Evolutionary conservation across 2,888 invertebrate genomes (phyloP).

Genomic region (Fragum sueziense): DNA sequence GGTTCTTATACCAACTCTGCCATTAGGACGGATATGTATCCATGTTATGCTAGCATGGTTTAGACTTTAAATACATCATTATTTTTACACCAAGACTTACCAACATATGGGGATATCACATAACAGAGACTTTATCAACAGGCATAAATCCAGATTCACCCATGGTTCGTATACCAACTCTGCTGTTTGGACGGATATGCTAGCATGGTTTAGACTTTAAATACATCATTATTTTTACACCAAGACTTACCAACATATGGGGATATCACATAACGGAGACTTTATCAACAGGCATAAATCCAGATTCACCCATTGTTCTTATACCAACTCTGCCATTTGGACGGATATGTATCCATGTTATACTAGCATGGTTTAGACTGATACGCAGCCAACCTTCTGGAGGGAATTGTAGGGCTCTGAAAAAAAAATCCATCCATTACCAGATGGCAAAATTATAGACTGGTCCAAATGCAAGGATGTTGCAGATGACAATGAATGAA

Average conservation of each 20-base stretch:
- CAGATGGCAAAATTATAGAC: no score
- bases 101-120: constrained; percentile 24
- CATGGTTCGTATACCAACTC: constrained; percentile 90
- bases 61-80: no score
- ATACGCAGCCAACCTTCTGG: constrained; percentile 98
- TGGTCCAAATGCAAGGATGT: no score
- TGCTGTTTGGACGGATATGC: constrained; percentile 92
- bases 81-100: no score
- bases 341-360: constrained; percentile 93
- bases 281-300: constrained; percentile 91
- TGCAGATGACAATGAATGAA: no score
- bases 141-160: constrained; percentile 97
- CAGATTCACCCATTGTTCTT: constrained; percentile 92
- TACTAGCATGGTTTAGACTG: constrained; percentile 94
- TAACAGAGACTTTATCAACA: constrained; percentile 84
- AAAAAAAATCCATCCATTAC: constrained; percentile 73
- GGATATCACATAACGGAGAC: constrained; percentile 70
- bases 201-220: constrained; percentile 94
- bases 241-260: not conserved
- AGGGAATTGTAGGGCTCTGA: constrained; percentile 96
- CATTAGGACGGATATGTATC: constrained; percentile 91
- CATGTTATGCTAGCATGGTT: constrained; percentile 97
- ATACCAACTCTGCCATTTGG: constrained; percentile 94
- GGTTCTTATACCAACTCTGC: constrained; percentile 90
- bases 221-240: no score